phyloP scores from a whole-genome alignment of 2,113 vertebrate species.

The Engystomops pustulosus region DNA sequence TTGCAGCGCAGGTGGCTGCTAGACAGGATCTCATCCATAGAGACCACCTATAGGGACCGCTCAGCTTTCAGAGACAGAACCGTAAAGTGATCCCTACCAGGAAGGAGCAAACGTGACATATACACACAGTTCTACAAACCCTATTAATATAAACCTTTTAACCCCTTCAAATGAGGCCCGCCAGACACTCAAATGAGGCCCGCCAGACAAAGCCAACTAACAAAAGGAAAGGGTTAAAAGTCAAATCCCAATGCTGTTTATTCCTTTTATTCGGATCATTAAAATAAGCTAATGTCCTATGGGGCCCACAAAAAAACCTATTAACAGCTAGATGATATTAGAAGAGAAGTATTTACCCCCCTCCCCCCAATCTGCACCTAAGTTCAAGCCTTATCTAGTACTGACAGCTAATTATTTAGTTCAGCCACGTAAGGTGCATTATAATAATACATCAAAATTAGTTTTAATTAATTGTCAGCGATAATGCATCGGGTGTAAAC shows the following conservation, averaged over 20 bases:
- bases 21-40: not conserved
- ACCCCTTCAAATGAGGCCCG: not conserved
- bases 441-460: constrained; percentile 6
- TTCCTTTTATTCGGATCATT: not conserved
- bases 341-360: not conserved
- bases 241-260: not conserved
- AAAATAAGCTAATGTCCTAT: not conserved
- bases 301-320: not conserved
- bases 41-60: not conserved
- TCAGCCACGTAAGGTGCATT: not conserved
- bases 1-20: no score
- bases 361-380: not conserved
- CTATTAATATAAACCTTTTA: not conserved
- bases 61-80: not conserved
- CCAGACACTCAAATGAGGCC: not conserved
- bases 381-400: not conserved
- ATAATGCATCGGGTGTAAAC: not conserved
- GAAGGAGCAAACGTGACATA: not conserved
- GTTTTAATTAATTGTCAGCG: constrained; percentile 14
- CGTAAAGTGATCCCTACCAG: no score
- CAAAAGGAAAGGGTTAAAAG: not conserved
- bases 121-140: no score
- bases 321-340: not conserved
- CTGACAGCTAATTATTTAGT: constrained; percentile 19
- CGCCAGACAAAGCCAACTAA: not conserved